Evolutionary conservation across 2,113 vertebrate genomes (phyloP).

Genomic region (Prochilodus magdalenae): DNA sequence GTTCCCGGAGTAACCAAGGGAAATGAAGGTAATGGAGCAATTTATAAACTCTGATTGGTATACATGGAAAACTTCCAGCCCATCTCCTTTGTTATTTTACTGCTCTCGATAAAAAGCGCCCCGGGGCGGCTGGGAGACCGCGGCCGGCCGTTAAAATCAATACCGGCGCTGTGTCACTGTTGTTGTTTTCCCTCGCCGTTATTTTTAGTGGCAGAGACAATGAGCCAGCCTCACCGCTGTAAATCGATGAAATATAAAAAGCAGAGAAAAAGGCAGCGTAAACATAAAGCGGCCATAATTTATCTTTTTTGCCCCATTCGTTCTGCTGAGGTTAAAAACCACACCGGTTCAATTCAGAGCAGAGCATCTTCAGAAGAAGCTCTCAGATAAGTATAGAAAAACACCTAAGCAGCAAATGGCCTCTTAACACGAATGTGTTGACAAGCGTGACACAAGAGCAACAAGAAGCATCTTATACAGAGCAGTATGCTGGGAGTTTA

Average conservation of each 20-base stretch:
- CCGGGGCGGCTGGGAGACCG: constrained; percentile 68
- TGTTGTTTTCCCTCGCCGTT: constrained; percentile 70
- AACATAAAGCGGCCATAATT: constrained; percentile 61
- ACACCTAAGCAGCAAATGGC: constrained; percentile 31
- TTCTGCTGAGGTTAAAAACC: constrained; percentile 36
- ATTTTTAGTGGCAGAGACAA: constrained; percentile 72
- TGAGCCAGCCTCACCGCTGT: constrained; percentile 67
- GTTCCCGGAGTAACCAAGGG: constrained; percentile 84
- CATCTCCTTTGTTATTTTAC: constrained; percentile 82
- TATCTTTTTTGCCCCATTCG: constrained; percentile 67
- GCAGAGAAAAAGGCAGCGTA: constrained; percentile 32
- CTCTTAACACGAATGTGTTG: constrained; percentile 7
- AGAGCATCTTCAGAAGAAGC: constrained; percentile 13
- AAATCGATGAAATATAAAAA: constrained; percentile 76
- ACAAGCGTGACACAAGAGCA: background rate
- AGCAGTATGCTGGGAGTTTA: background rate
- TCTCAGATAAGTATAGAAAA: constrained; percentile 28
- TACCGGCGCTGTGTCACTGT: constrained; percentile 70
- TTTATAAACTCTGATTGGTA: constrained; percentile 88
- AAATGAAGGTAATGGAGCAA: constrained; percentile 87
- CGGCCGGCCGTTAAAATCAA: constrained; percentile 76
- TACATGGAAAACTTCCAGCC: constrained; percentile 84
- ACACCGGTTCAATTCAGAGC: constrained; percentile 38
- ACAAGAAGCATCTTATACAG: background rate
- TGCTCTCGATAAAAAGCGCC: constrained; percentile 78